These are phyloP conservation scores for Sebastes alutus DNA, from an alignment of 2,797 vertebrate genomes.

Conservation along the genomic window DNA sequence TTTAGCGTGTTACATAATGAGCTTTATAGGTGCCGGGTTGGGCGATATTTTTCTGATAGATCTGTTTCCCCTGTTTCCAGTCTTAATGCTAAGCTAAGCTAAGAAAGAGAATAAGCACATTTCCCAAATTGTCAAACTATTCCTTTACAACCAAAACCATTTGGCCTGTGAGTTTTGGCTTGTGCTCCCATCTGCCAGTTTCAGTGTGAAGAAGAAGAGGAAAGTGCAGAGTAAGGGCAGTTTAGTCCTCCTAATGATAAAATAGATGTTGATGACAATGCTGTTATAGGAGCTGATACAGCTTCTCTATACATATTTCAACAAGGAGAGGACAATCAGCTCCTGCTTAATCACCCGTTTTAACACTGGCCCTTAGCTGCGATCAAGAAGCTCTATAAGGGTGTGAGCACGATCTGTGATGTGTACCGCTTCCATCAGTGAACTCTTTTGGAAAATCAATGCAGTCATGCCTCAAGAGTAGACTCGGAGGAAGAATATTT, in stretches of 20 bases:
- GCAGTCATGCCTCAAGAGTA: slow-evolving; percentile 49
- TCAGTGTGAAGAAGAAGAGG: slow-evolving; percentile 23
- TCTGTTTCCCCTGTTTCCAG: too few species aligned
- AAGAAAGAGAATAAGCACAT: not conserved
- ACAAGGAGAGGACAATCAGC: slow-evolving; percentile 56
- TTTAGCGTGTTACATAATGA: not conserved
- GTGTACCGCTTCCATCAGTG: slow-evolving; percentile 33
- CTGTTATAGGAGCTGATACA: slow-evolving; percentile 59
- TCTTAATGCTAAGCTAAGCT: not conserved
- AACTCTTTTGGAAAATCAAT: slow-evolving; percentile 55
- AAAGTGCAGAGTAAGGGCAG: slow-evolving; percentile 45
- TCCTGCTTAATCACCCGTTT: slow-evolving; percentile 67
- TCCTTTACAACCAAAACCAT: not conserved
- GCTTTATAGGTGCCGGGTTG: not conserved
- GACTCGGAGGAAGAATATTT: slow-evolving; percentile 43
- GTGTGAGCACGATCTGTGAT: slow-evolving; percentile 4
- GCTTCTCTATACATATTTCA: slow-evolving; percentile 59
- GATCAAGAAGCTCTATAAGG: slow-evolving; percentile 40
- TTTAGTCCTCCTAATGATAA: slow-evolving; percentile 46
- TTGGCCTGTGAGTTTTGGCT: not conserved
- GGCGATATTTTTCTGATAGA: not conserved
- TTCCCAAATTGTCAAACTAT: not conserved
- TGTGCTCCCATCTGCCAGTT: slow-evolving; percentile 9
- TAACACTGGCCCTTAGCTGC: slow-evolving; percentile 50
- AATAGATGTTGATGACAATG: slow-evolving; percentile 64